Evolutionary conservation across 2,113 vertebrate species (phyloP), one percentile per base, ranked within the genome.

Genomic region (Narcine bancroftii): DNA sequence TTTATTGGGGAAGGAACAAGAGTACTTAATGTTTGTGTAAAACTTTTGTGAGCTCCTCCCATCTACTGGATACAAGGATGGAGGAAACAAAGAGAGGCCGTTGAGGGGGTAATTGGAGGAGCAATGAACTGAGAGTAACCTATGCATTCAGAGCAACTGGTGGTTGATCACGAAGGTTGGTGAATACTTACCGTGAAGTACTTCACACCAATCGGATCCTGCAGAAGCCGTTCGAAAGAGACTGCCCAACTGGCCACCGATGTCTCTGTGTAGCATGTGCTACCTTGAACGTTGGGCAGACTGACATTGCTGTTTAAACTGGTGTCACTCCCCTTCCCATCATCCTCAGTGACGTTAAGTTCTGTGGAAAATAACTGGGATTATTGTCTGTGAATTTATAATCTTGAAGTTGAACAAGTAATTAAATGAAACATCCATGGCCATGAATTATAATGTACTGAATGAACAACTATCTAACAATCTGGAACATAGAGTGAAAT

Each of bases 161-260:
- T 56, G 47, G 47, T 83, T 50, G 15, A n/a, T 15, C 10, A 33
- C 60, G 81, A 36, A 60, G 81, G 0, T 4, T 2, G 39, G 92
- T 17, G 81, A 81, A 29, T 60, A 94, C 98, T 96, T 95, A 99
- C 99, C 0, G 98, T 99, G 94, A 99, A 99, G 95, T 98, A 98
- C 69, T 94, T 93, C 69, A 99, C 96, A 0, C 98, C 99, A 92
- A 94, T 93, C 0, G 95, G 96, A 93, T 99, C 98, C 93, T 99
- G 98, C 92, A 99, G 94, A 92, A 99, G 96, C 0, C 98, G 96
- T 94, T 99, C 98, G 0, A 99, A 99, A 76, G 98, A 99, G 7
- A 99, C 95, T 0, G 98, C 98, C 99, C 99, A 99, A 95, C 97
- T 96, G 94, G 97, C 96, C 93, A 99, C 98, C 24, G 96, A 96